Base-by-base conservation (phyloP, 2,113 vertebrate species). In the Nyctereutes procyonoides region DNA sequence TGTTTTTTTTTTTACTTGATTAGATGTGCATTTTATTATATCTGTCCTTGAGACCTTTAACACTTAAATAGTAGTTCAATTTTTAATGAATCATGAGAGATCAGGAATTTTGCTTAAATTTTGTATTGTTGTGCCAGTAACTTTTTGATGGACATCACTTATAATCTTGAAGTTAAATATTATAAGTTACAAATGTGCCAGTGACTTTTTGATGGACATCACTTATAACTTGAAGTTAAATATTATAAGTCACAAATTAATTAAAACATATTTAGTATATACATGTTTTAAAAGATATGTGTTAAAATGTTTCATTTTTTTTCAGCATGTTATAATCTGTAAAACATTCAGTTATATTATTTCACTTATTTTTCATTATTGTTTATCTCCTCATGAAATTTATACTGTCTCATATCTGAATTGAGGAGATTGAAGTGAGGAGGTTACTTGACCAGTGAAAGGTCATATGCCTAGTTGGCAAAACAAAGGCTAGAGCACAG, bases 81-180 rank as follows among this genome's bases (percentile, higher is more conserved):
- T 92, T 92, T 96, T 81, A 94, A 85, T 88, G 56, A 67, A 56
- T 85, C 24, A 53, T 73, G 11, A 55, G 26, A 96, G 20, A 96
- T 83, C 22, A 60, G 71, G 35, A 85, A 73, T 73, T 91, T 81
- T 93, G 35, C 38, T 84, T 71, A 91, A 51, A 26, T 69, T 92
- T 95, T 88, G 43, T 76, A 65, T 63, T 74, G 15, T 60, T 5
- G 83, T 38, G 30, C 55, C 96, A 77, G n/a, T 83, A 94, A 53
- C 15, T 62, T 92, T 96, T 51, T 17, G 71, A 55, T 93, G 28
- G 4, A 26, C 51, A 88, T 63, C 28, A 17, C 51, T 85, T 90
- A 51, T 69, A 73, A 71, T 65, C 20, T 84, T 92, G 48, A 85
- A 81, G 8, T 38, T 87, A 65, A 84, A 53, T 65, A 53, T 30